A percentile compares a stretch with the other conserved stretches of the same genome.
Conservation (phyloP, 2,888 invertebrate species). For the Tubulanus polymorphus region DNA sequence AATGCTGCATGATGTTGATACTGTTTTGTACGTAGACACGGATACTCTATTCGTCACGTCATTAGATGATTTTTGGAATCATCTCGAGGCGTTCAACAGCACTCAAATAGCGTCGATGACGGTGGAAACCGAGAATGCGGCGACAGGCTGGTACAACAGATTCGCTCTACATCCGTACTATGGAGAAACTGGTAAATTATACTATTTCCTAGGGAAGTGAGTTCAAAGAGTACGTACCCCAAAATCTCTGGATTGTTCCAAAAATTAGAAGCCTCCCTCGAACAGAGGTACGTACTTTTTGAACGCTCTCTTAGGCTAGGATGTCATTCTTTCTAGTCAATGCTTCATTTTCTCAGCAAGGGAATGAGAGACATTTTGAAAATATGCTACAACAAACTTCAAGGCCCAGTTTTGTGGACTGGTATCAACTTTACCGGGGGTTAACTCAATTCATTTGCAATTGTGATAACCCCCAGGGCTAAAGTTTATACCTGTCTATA, state of each 20-base stretch:
- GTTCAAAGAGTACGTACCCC: too few species aligned
- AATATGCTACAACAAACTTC: background rate
- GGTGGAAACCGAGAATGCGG: slow-evolving; percentile 85
- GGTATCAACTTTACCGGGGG: background rate
- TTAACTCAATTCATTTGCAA: background rate
- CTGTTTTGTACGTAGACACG: slow-evolving; percentile 87
- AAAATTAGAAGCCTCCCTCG: too few species aligned
- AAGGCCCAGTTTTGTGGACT: background rate
- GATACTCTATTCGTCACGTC: slow-evolving; percentile 85
- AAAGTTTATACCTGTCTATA: too few species aligned
- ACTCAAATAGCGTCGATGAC: slow-evolving; percentile 83
- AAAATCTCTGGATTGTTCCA: too few species aligned
- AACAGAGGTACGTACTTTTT: too few species aligned
- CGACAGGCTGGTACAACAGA: slow-evolving; percentile 91
- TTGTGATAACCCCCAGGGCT: too few species aligned
- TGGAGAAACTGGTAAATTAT: slow-evolving; percentile 68
- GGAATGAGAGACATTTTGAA: background rate
- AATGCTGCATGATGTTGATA: slow-evolving; percentile 72
- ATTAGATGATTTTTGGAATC: slow-evolving; percentile 76
- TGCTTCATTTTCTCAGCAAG: too few species aligned
- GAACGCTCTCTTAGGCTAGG: too few species aligned
- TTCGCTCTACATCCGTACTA: slow-evolving; percentile 94
- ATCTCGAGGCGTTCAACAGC: slow-evolving; percentile 75
- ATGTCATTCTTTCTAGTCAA: too few species aligned
- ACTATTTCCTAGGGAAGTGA: too few species aligned